These are phyloP conservation scores for Sarcophaga variegata DNA, from an alignment of 2,888 invertebrate genomes.

Conservation along the genomic window DNA sequence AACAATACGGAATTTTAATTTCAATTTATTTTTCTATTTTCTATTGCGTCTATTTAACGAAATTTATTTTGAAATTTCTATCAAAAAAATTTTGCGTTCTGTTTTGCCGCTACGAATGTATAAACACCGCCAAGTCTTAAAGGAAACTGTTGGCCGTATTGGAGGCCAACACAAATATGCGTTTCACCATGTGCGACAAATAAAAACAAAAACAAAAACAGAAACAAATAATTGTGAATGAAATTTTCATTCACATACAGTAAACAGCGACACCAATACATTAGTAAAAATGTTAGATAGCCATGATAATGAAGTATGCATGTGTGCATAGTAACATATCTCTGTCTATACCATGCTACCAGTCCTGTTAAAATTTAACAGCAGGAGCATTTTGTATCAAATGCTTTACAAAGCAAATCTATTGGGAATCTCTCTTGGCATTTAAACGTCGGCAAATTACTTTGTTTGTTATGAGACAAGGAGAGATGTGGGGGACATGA, in stretches of 20 bases:
- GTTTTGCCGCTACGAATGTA: constrained; percentile 53
- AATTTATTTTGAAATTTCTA: constrained; percentile 5
- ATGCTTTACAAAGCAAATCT: background rate
- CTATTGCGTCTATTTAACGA: background rate
- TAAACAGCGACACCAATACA: no score
- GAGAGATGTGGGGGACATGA: no score
- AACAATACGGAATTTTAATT: background rate
- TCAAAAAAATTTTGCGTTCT: background rate
- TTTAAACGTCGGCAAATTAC: background rate
- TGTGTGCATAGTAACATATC: background rate
- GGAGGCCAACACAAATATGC: constrained; percentile 48
- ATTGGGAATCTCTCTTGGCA: background rate
- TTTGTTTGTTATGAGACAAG: background rate
- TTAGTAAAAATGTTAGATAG: background rate
- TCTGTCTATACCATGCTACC: background rate
- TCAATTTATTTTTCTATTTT: background rate
- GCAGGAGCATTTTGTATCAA: background rate
- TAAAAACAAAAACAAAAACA: background rate
- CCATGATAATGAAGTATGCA: background rate
- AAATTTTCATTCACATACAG: constrained; percentile 36
- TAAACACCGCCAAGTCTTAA: constrained; percentile 62
- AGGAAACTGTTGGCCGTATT: constrained; percentile 61
- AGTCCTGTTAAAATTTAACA: background rate
- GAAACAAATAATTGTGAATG: constrained; percentile 49
- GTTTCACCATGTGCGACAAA: constrained; percentile 56